Base-by-base conservation (phyloP, 2,797 vertebrate genomes). In the Falco columbarius region DNA sequence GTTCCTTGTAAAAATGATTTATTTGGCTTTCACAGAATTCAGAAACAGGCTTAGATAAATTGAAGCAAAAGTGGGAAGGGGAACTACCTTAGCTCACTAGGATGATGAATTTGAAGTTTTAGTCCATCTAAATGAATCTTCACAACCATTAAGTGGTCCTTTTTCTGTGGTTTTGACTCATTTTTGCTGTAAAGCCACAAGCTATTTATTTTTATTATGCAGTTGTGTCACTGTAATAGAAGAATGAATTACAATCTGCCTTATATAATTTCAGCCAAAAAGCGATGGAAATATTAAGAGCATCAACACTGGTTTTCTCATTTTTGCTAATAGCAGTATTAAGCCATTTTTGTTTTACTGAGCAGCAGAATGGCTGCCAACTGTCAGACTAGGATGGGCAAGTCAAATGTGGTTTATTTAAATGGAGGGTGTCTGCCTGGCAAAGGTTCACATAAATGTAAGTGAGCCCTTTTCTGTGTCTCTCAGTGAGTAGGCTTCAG, bases 141-240 rank as follows among this genome's bases (percentile, higher is more conserved):
- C 61, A 65, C 34, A 77, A 66, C 67, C 38, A 71, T 56, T 89
- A 85, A 86, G 54, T 76, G 10, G 17, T 68, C 51, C 14, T 67
- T 91, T 90, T 85, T 89, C 15, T 95, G 86, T 89, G 93, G 77
- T 79, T 95, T 91, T 84, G 67, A 90, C 36, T 95, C 10, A 74
- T 83, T 92, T 95, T 89, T 94, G 71, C 84, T 82, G 16, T 88
- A 47, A 75, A 93, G 40, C 75, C 44, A 4, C 80, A 75, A 88
- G 58, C 77, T 82, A 55, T 76, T 95, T 85, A 54, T 71, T 93
- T 94, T 89, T 91, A 81, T 68, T 92, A 46, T 54, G 65, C 29
- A 92, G 15, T 80, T 93, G 51, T 92, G 80, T 72, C 77, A 63
- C 44, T 83, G 22, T 67, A 79, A 81, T 81, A 84, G 79, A 52